These are phyloP conservation scores for human (Homo sapiens) DNA, from an alignment of 2,113 vertebrate species.

Conservation along the genomic window DNA sequence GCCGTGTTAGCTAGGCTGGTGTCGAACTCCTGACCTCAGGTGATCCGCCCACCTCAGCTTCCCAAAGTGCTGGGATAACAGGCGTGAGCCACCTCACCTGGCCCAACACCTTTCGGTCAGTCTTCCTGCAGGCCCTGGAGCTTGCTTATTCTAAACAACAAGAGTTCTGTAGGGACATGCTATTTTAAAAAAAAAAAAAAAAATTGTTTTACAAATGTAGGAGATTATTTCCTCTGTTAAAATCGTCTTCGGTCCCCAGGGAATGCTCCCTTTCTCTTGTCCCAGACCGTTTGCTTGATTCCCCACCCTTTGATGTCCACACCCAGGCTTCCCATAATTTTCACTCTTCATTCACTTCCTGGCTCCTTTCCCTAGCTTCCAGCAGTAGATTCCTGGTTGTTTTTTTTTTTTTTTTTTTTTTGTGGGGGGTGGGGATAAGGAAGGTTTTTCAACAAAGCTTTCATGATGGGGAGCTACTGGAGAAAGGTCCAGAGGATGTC, in stretches of 20 bases:
- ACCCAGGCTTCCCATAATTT: background rate
- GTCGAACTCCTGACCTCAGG: too few relatives aligned
- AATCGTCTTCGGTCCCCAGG: background rate
- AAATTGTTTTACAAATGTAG: constrained; percentile 17
- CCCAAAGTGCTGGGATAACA: too few relatives aligned
- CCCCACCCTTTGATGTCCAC: background rate
- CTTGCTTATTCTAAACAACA: constrained; percentile 24
- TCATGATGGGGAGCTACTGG: background rate
- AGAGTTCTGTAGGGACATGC: background rate
- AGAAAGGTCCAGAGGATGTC: background rate
- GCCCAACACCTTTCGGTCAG: background rate
- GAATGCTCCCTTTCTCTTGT: background rate
- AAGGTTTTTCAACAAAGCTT: background rate
- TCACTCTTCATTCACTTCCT: background rate
- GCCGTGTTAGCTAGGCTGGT: too few relatives aligned
- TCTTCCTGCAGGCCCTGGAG: constrained; percentile 12
- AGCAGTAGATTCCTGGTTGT: background rate
- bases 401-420: background rate
- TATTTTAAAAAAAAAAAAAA: background rate
- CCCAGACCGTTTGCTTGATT: background rate
- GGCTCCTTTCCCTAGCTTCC: background rate
- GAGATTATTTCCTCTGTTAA: background rate
- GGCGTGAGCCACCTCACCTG: too few relatives aligned
- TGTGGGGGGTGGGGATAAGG: too few relatives aligned
- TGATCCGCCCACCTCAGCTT: too few relatives aligned